Evolutionary conservation across 2,797 vertebrate genomes (phyloP).

Genomic region (Hippopotamyrus pictus): DNA sequence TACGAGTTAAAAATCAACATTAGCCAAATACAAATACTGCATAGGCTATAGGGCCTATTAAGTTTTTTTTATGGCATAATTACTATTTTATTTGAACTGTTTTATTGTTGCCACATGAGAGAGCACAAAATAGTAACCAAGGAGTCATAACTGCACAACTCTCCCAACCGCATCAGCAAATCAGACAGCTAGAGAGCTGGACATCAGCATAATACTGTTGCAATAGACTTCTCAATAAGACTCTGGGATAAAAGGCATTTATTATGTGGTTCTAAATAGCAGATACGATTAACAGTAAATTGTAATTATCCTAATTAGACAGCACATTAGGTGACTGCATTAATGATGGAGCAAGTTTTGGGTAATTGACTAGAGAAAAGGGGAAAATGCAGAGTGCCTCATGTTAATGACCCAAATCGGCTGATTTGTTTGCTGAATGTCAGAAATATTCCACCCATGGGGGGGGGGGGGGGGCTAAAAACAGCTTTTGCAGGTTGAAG

Average conservation of each 20-base stretch:
- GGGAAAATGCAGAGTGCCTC: slow-evolving; percentile 60
- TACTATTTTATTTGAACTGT: neutral
- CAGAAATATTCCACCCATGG: neutral
- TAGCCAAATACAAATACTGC: slow-evolving; percentile 1
- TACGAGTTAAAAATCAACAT: neutral
- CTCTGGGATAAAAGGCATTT: slow-evolving; percentile 69
- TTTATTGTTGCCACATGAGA: neutral
- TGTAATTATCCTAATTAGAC: slow-evolving; percentile 86
- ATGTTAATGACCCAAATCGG: slow-evolving; percentile 73
- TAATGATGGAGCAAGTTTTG: slow-evolving; percentile 65
- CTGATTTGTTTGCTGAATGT: slow-evolving; percentile 63
- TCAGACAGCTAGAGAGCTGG: neutral
- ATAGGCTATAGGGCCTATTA: neutral
- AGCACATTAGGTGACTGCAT: slow-evolving; percentile 82
- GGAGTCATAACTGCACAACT: neutral
- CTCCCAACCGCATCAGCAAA: neutral
- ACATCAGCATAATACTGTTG: slow-evolving; percentile 63
- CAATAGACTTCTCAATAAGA: slow-evolving; percentile 73
- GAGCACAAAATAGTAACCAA: neutral
- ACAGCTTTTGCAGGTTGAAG: slow-evolving; percentile 19
- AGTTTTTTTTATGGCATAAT: neutral
- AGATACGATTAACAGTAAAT: slow-evolving; percentile 82
- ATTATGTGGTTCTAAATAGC: slow-evolving; percentile 79
- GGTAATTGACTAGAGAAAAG: slow-evolving; percentile 69
- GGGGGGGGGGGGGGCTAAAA: slow-evolving; percentile 29